Conservation (phyloP, 2,113 vertebrate genomes). For the Aramus guarauna region DNA sequence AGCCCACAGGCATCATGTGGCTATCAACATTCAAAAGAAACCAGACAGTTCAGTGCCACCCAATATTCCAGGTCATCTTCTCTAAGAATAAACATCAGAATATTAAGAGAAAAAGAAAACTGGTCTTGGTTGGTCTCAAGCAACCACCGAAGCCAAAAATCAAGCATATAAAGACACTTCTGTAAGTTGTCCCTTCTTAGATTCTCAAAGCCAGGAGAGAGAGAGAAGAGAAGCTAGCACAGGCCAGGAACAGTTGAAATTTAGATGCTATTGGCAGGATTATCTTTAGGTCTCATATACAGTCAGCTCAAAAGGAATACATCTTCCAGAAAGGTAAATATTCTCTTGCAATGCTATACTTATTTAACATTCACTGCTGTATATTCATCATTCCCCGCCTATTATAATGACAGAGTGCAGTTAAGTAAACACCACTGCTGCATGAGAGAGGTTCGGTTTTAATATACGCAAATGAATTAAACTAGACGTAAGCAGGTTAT, state of each 20-base stretch:
- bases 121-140: not conserved
- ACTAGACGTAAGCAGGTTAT: constrained; percentile 52
- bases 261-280: not conserved
- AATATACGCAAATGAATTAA: constrained; percentile 55
- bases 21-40: not conserved
- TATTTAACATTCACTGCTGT: not conserved
- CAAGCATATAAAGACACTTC: not conserved
- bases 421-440: constrained; percentile 45
- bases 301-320: not conserved
- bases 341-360: not conserved
- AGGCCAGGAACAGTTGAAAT: not conserved
- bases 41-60: not conserved
- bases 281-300: not conserved
- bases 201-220: not conserved
- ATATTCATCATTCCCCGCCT: not conserved
- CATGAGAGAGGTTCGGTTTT: constrained; percentile 6
- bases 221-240: not conserved
- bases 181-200: not conserved
- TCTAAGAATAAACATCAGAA: not conserved
- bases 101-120: not conserved
- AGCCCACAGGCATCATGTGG: not conserved
- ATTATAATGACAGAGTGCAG: not conserved
- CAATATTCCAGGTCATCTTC: not conserved
- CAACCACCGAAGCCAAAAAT: not conserved
- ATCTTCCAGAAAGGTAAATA: not conserved